phyloP scores from a whole-genome alignment of 2,888 invertebrate species.

The Zygogramma bicolorata region DNA sequence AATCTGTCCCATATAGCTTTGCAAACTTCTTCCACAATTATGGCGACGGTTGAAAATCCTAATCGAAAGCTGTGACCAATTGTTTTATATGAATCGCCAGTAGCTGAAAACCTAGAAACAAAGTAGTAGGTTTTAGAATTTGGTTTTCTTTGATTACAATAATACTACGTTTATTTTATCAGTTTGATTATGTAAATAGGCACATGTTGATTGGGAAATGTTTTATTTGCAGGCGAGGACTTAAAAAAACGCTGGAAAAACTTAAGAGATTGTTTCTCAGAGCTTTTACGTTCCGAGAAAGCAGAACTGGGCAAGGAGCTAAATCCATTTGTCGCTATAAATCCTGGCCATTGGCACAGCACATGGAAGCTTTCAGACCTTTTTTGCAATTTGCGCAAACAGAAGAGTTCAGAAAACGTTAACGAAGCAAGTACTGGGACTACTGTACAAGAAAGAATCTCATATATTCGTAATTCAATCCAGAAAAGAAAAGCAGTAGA shows the following conservation, averaged over 20 bases:
- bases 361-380: not conserved
- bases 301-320: not conserved
- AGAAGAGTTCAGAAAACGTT: not conserved
- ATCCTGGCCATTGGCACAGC: not conserved
- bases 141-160: not conserved
- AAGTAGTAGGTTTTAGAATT: conserved; percentile 1
- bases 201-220: not conserved
- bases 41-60: conserved; percentile 25
- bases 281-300: not conserved
- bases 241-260: not conserved
- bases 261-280: not conserved
- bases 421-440: not conserved
- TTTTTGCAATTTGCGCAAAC: not conserved
- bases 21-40: conserved; percentile 26
- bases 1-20: not conserved
- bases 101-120: conserved; percentile 24
- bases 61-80: conserved; percentile 16
- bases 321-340: not conserved
- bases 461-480: not conserved
- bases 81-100: conserved; percentile 23
- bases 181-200: not conserved
- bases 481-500: not conserved
- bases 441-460: not conserved
- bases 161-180: not conserved
- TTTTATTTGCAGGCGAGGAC: not conserved